Percentiles rank a stretch among this genome's conserved stretches.
These are phyloP conservation scores for Cyclophora punctaria DNA, from an alignment of 2,888 invertebrate genomes.

Conservation along the genomic window DNA sequence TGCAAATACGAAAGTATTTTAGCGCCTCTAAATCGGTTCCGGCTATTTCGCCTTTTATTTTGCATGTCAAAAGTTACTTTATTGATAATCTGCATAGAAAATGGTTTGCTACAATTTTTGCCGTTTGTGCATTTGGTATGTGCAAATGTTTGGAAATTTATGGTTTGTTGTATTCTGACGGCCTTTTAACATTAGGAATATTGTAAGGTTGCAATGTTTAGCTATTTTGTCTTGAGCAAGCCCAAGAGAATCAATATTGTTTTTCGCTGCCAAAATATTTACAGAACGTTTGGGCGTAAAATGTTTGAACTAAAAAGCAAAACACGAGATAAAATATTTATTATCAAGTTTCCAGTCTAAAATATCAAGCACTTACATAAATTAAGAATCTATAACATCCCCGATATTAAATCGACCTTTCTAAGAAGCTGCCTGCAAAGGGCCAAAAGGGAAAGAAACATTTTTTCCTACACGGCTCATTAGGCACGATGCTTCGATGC, in stretches of 20 bases:
- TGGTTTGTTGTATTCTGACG: neutral
- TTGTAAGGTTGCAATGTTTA: too few relatives aligned
- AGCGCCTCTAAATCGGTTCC: slow-evolving; percentile 15
- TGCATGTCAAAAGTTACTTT: slow-evolving; percentile 15
- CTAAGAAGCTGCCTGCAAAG: slow-evolving; percentile 19
- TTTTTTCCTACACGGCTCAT: slow-evolving; percentile 35
- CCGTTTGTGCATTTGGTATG: neutral
- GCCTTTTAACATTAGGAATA: too few relatives aligned
- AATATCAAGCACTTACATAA: slow-evolving; percentile 9
- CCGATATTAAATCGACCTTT: slow-evolving; percentile 36
- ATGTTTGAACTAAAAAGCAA: too few relatives aligned
- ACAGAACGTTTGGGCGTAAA: too few relatives aligned
- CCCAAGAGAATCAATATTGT: too few relatives aligned
- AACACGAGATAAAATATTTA: too few relatives aligned
- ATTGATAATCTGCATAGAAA: slow-evolving; percentile 18
- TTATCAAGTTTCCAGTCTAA: too few relatives aligned
- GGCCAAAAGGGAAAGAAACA: slow-evolving; percentile 28
- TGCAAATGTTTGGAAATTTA: neutral
- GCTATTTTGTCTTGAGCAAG: too few relatives aligned
- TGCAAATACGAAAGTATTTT: slow-evolving; percentile 18
- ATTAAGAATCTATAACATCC: slow-evolving; percentile 15
- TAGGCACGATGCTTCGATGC: slow-evolving; percentile 34
- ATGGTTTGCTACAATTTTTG: slow-evolving; percentile 3
- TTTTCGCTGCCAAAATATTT: too few relatives aligned
- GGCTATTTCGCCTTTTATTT: slow-evolving; percentile 6